A percentile compares a stretch with the other conserved stretches of the same genome.
These are phyloP conservation scores for Tridacna gigas DNA, from an alignment of 2,888 invertebrate genomes.

Conservation along the genomic window DNA sequence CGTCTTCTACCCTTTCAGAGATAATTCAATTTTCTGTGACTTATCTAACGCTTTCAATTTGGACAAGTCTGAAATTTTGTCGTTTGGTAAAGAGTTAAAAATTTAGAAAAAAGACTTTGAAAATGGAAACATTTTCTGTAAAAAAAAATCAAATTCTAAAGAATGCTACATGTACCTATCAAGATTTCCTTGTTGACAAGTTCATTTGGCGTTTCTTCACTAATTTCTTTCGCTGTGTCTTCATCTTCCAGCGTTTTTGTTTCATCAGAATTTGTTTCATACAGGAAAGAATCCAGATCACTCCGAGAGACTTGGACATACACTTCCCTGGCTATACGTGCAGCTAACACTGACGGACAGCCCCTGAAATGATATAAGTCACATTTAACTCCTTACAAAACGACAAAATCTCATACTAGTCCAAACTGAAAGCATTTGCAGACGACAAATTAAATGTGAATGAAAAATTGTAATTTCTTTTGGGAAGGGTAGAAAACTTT, in stretches of 20 bases:
- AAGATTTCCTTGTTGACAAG: neutral
- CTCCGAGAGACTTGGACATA: slow-evolving; percentile 60
- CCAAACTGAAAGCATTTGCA: too few relatives aligned
- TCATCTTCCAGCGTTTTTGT: slow-evolving; percentile 21
- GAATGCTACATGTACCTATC: neutral
- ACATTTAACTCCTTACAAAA: neutral
- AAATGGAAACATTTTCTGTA: too few relatives aligned
- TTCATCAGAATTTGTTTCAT: slow-evolving; percentile 59
- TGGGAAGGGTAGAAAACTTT: too few relatives aligned
- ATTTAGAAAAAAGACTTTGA: too few relatives aligned
- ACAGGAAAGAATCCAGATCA: slow-evolving; percentile 66
- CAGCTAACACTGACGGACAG: slow-evolving; percentile 75
- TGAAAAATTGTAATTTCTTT: too few relatives aligned
- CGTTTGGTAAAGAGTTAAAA: too few relatives aligned
- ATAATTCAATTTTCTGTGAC: too few relatives aligned
- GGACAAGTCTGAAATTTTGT: too few relatives aligned
- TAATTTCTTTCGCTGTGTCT: slow-evolving; percentile 9
- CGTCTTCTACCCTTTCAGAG: too few relatives aligned
- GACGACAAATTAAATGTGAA: too few relatives aligned
- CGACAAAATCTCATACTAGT: neutral
- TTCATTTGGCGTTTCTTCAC: slow-evolving; percentile 19
- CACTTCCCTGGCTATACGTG: slow-evolving; percentile 70
- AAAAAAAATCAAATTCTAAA: too few relatives aligned
- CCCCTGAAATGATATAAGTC: slow-evolving; percentile 63
- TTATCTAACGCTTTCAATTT: too few relatives aligned